Percentiles rank a stretch among this genome's conserved stretches.
These are phyloP conservation scores for Pharmacophagus antenor DNA, from an alignment of 2,888 invertebrate species.

Conservation along the genomic window DNA sequence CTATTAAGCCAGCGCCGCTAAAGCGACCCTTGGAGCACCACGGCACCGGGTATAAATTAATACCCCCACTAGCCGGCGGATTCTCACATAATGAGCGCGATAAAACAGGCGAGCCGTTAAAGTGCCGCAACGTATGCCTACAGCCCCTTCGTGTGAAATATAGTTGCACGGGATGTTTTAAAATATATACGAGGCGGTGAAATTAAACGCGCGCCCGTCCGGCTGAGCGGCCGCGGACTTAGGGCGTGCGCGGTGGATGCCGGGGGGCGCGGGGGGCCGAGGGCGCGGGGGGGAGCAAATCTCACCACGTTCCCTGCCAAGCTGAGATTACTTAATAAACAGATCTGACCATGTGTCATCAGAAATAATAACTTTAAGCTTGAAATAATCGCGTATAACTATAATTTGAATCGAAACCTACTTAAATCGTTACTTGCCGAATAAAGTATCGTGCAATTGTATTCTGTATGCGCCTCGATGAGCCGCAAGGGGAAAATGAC, in stretches of 20 bases:
- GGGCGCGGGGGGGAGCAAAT: background rate
- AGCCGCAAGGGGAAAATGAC: no score
- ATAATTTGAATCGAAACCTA: no score
- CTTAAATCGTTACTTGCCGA: no score
- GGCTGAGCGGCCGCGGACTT: slow-evolving; percentile 32
- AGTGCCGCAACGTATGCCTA: slow-evolving; percentile 59
- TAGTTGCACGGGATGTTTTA: slow-evolving; percentile 51
- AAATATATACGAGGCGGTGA: slow-evolving; percentile 56
- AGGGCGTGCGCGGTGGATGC: no score
- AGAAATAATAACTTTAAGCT: no score
- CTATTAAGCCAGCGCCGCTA: slow-evolving; percentile 20
- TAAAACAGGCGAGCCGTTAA: slow-evolving; percentile 70
- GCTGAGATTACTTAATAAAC: no score
- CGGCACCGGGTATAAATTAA: slow-evolving; percentile 51
- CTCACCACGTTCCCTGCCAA: no score
- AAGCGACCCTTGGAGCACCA: slow-evolving; percentile 35
- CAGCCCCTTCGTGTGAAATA: slow-evolving; percentile 53
- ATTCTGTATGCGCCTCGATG: no score
- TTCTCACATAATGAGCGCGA: slow-evolving; percentile 67
- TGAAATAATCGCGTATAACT: no score
- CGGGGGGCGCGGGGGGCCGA: no score
- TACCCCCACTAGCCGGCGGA: slow-evolving; percentile 48
- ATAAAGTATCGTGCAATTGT: no score
- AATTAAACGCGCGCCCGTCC: slow-evolving; percentile 50
- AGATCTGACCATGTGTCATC: no score